phyloP scores from a whole-genome alignment of 2,797 vertebrate genomes.

The Enteromius unitaeniatus region DNA sequence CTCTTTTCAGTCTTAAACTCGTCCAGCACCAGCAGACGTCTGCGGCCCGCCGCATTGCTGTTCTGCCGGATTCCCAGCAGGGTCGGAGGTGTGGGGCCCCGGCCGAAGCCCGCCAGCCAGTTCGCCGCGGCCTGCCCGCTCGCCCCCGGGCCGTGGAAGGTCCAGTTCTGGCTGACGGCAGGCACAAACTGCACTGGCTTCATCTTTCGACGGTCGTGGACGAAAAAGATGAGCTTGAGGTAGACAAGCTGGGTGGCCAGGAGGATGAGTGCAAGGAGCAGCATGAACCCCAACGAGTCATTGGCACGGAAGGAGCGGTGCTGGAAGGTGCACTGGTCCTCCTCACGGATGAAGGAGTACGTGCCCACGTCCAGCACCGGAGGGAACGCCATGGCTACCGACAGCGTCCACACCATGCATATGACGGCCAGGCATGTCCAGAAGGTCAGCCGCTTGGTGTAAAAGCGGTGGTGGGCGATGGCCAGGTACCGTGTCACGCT shows the following conservation, averaged over 20 bases:
- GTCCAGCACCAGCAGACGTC: constrained; percentile 96
- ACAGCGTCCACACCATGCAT: constrained; percentile 99
- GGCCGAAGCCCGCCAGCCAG: constrained; percentile 98
- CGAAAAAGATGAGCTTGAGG: constrained; percentile 99
- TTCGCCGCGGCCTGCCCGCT: constrained; percentile 98
- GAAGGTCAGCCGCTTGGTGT: constrained; percentile 97
- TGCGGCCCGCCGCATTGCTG: constrained; percentile 93
- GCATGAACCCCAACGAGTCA: constrained; percentile 99
- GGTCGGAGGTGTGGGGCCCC: constrained; percentile 97
- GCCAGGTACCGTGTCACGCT: constrained; percentile 98
- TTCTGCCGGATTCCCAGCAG: constrained; percentile 98
- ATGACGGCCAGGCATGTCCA: constrained; percentile 99
- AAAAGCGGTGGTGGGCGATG: constrained; percentile 98
- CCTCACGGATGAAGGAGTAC: constrained; percentile 97
- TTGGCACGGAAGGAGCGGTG: constrained; percentile 98
- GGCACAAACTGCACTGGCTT: constrained; percentile 99
- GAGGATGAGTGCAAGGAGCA: constrained; percentile 97
- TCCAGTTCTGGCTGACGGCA: constrained; percentile 99
- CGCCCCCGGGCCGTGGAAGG: constrained; percentile 97
- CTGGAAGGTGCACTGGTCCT: constrained; percentile 99
- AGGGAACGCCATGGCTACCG: constrained; percentile 98
- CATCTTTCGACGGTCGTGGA: constrained; percentile 99
- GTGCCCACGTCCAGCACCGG: constrained; percentile 98
- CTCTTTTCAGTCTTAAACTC: constrained; percentile 99
- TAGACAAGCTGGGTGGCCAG: constrained; percentile 99